Evolutionary conservation across 2,797 vertebrate species (phyloP).

Genomic region (Chaenodraco wilsoni): DNA sequence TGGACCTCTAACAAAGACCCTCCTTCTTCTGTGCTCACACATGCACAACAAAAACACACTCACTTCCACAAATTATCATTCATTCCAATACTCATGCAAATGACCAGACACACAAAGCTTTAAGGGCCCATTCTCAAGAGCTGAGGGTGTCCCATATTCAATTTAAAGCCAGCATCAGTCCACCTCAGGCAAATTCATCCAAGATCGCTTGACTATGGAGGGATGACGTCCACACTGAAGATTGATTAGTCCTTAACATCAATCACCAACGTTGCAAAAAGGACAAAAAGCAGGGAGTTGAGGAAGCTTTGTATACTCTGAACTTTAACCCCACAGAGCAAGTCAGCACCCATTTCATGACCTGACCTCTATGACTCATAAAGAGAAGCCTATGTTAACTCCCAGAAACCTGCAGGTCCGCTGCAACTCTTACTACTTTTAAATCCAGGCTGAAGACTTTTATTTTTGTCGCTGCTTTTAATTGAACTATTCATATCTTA

Average conservation of each 20-base stretch:
- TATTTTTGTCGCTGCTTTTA: too few relatives aligned
- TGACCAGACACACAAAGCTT: constrained; percentile 1
- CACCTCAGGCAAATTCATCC: neutral
- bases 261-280: neutral
- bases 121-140: constrained; percentile 23
- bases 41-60: constrained; percentile 33
- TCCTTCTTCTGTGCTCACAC: constrained; percentile 54
- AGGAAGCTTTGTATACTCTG: neutral
- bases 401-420: too few relatives aligned
- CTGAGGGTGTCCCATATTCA: constrained; percentile 18
- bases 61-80: constrained; percentile 46
- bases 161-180: neutral
- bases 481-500: too few relatives aligned
- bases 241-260: constrained; percentile 11
- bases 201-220: neutral
- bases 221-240: neutral
- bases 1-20: constrained; percentile 62
- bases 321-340: constrained; percentile 11
- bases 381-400: neutral
- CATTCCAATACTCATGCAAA: constrained; percentile 23
- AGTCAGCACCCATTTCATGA: constrained; percentile 13
- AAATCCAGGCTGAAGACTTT: too few relatives aligned
- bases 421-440: too few relatives aligned
- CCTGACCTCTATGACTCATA: neutral
- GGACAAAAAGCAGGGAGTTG: neutral